Evolutionary conservation across 2,797 vertebrate species (phyloP).

Genomic region (Tympanoctomys barrerae): DNA sequence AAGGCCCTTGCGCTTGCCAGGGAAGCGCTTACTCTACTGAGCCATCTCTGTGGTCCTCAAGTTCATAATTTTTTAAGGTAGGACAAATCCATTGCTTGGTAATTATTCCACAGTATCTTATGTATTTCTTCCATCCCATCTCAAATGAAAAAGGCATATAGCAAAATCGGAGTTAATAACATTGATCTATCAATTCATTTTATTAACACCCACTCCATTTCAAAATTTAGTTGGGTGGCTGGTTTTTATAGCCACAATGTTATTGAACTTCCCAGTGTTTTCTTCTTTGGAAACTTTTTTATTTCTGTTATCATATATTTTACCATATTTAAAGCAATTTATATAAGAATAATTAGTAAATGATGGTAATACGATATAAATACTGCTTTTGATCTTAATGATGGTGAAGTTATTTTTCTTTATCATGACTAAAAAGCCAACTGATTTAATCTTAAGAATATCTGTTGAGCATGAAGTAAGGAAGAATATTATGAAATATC

Average conservation of each 20-base stretch:
- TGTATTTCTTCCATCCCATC: neutral
- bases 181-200: neutral
- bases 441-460: constrained; percentile 30
- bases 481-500: constrained; percentile 26
- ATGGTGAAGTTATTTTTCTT: neutral
- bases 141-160: neutral
- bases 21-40: too few relatives aligned
- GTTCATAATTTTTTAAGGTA: neutral
- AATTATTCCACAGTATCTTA: constrained; percentile 17
- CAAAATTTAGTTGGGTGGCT: neutral
- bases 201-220: neutral
- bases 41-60: too few relatives aligned
- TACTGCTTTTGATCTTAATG: constrained; percentile 28
- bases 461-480: neutral
- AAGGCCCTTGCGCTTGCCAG: too few relatives aligned
- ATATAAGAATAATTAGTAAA: neutral
- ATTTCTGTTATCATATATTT: neutral
- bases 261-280: neutral
- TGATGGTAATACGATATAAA: neutral
- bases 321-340: neutral
- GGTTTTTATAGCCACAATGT: neutral
- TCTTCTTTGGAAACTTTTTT: neutral
- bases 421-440: neutral
- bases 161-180: neutral
- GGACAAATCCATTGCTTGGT: neutral